Evolutionary conservation across 2,888 invertebrate genomes (phyloP).

Genomic region (Drosophila kuntzei): DNA sequence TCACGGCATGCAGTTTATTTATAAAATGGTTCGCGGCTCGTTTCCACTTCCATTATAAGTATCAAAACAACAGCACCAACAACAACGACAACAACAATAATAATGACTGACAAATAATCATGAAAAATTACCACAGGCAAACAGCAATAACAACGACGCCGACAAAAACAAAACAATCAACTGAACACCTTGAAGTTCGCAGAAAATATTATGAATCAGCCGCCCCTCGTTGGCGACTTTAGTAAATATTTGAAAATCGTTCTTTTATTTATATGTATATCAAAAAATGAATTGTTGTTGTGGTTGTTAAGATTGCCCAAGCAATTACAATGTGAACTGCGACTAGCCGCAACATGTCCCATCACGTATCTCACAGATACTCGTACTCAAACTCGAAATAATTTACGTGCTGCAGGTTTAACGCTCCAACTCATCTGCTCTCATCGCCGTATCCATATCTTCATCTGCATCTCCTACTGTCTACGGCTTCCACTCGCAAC

Average conservation of each 20-base stretch:
- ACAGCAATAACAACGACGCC: constrained; percentile 38
- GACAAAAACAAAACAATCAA: constrained; percentile 53
- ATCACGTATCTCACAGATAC: constrained; percentile 40
- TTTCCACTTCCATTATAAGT: constrained; percentile 58
- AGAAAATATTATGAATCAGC: constrained; percentile 64
- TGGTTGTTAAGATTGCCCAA: background rate
- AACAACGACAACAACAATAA: constrained; percentile 30
- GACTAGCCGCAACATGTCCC: constrained; percentile 11
- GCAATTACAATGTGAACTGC: constrained; percentile 33
- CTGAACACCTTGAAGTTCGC: constrained; percentile 65
- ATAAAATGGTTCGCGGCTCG: constrained; percentile 73
- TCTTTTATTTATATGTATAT: constrained; percentile 24
- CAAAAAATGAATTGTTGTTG: constrained; percentile 17
- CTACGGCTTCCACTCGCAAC: constrained; percentile 4
- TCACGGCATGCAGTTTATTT: constrained; percentile 76
- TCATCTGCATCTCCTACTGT: constrained; percentile 43
- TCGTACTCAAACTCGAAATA: background rate
- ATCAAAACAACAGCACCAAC: constrained; percentile 52
- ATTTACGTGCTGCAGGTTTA: constrained; percentile 44
- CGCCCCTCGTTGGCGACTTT: constrained; percentile 7
- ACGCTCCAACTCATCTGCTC: constrained; percentile 3
- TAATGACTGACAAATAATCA: constrained; percentile 69
- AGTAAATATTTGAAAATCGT: constrained; percentile 51
- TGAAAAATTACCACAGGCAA: constrained; percentile 67
- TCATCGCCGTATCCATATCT: constrained; percentile 36